A percentile compares a stretch with the other conserved stretches of the same genome.
phyloP scores from a whole-genome alignment of 1,140 invertebrate species.

The Drosophila baimaii region DNA sequence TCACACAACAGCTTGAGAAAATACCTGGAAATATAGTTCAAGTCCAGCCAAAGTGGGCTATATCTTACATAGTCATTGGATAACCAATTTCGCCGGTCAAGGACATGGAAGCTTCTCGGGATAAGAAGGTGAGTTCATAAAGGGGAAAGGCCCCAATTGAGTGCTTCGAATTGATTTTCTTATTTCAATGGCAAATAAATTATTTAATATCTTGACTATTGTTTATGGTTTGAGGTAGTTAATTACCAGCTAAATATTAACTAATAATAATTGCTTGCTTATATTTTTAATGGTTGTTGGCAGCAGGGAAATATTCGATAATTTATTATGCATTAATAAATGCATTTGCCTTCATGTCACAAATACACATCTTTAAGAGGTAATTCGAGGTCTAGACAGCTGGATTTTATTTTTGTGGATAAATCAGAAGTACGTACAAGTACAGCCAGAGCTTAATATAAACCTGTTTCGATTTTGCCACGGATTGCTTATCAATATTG shows the following conservation, averaged over 20 bases:
- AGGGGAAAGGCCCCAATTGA: conserved; percentile 3
- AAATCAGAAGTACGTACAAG: too few species aligned
- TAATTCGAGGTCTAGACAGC: too few species aligned
- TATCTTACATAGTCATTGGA: conserved; percentile 27
- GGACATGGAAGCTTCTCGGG: conserved; percentile 14
- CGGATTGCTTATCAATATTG: too few species aligned
- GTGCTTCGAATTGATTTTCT: conserved; percentile 35
- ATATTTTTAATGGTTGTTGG: background rate
- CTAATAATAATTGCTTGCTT: background rate
- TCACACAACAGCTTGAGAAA: conserved; percentile 45
- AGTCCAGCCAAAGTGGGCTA: conserved; percentile 49
- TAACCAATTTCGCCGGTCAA: conserved; percentile 35
- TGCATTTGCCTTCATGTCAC: too few species aligned
- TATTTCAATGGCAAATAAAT: conserved; percentile 15
- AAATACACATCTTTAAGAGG: too few species aligned
- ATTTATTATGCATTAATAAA: too few species aligned
- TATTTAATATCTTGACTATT: background rate
- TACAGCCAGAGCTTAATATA: too few species aligned
- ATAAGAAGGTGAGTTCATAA: background rate
- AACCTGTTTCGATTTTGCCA: too few species aligned
- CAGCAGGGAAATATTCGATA: background rate
- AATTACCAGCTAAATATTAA: conserved; percentile 12
- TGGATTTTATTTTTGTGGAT: too few species aligned
- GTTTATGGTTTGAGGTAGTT: background rate
- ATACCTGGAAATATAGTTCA: conserved; percentile 46